Conservation (phyloP, 2,113 vertebrate genomes). For the Catharus minimus region DNA sequence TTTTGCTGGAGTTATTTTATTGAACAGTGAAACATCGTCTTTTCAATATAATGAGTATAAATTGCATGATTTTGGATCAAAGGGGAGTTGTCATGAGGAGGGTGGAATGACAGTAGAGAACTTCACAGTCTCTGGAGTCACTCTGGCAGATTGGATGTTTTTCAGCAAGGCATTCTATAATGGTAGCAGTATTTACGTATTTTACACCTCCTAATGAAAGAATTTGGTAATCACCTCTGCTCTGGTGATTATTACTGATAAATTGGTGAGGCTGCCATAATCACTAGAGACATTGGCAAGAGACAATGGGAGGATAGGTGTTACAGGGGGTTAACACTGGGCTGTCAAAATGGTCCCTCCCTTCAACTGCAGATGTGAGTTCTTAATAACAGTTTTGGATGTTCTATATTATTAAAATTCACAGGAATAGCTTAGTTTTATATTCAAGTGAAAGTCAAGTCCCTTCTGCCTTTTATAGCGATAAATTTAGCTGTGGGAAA, state of each 20-base stretch:
- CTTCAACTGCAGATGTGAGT: not conserved
- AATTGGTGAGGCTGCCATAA: not conserved
- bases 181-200: not conserved
- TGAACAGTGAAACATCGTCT: not conserved
- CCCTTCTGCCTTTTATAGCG: not conserved
- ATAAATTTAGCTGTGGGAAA: not conserved
- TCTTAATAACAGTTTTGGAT: not conserved
- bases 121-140: not conserved
- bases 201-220: not conserved
- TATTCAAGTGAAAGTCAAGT: not conserved
- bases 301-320: not conserved
- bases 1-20: not conserved
- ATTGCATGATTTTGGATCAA: not conserved
- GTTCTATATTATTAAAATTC: not conserved
- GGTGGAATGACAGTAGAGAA: not conserved
- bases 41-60: not conserved
- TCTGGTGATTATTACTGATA: not conserved
- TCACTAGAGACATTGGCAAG: not conserved
- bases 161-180: not conserved
- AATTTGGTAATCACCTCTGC: not conserved
- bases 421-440: not conserved
- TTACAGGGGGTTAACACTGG: not conserved
- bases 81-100: not conserved
- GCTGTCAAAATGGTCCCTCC: not conserved
- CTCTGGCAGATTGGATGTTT: not conserved